Evolutionary conservation across 1,140 invertebrate species (phyloP), one percentile per base, ranked within the genome.

Genomic region (Halotydeus destructor): DNA sequence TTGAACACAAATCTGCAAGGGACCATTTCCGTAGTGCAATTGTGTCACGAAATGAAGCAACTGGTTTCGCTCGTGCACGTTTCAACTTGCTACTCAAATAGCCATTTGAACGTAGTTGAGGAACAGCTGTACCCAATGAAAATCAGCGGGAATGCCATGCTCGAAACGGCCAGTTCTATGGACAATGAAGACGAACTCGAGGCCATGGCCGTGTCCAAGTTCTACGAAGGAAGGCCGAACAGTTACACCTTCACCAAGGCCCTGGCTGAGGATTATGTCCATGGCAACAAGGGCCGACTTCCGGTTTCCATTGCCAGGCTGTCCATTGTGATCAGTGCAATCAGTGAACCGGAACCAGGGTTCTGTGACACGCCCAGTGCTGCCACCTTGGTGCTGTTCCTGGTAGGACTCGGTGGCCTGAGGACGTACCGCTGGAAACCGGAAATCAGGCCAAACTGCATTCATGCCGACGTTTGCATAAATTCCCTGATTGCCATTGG

Each of bases 1-100:
- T 86, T 26, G 79, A 77, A 53, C 84, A 85, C 60, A 89, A n/a
- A 89, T 61, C 78, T 86, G 68, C 61, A 82, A 45, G 82, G 81
- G 32, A 86, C 81, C 18, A 78, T 81, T 57, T 68, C 76, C 50
- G 64, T 86, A 37, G 69, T 86, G 21, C 46, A 52, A 12, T 30
- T 53, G n/a, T 45, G 48, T 30, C 33, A 49, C 14, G 39, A 52
- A 21, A 40, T 53, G 12, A 42, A 33, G 24, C 37, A 52, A 16
- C 37, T 53, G 25, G 4, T 47, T 38, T 41, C 47, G 2, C 25
- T 55, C 8, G 37, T 55, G 22, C 54, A 55, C 24, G 53, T 55
- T 2, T 55, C 53, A 0, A 55, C 54, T 26, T 51, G 49, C 18
- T 55, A 55, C 34, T 40, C 50, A 8, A 54, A 55, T 36, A 81